These are phyloP conservation scores for Electrona antarctica DNA, from an alignment of 2,113 vertebrate genomes.

Conservation along the genomic window DNA sequence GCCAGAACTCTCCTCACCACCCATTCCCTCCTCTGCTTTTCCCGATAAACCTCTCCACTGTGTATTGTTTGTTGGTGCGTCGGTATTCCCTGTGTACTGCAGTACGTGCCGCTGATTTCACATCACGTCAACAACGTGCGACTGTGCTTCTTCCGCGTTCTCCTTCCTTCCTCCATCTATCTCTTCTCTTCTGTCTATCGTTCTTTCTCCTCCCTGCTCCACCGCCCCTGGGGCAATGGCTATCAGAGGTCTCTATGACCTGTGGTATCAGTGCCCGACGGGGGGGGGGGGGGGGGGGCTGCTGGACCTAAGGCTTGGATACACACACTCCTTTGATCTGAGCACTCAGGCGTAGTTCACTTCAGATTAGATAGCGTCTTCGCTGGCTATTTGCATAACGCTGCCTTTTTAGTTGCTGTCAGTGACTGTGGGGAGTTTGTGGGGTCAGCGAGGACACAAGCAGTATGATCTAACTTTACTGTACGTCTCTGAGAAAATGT, in stretches of 20 bases:
- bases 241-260: slow-evolving; percentile 53
- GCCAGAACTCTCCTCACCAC: neutral
- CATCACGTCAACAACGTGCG: slow-evolving; percentile 40
- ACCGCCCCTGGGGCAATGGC: slow-evolving; percentile 26
- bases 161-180: neutral
- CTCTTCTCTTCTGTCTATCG: slow-evolving; percentile 6
- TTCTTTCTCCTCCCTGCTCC: neutral
- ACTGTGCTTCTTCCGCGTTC: slow-evolving; percentile 18
- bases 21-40: slow-evolving; percentile 2
- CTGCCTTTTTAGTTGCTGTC: neutral
- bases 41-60: neutral
- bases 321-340: slow-evolving; percentile 63
- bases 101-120: slow-evolving; percentile 13
- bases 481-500: too few species aligned
- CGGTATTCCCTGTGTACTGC: slow-evolving; percentile 15
- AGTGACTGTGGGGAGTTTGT: too few species aligned
- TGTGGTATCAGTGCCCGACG: slow-evolving; percentile 13
- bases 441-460: too few species aligned
- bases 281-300: neutral
- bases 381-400: slow-evolving; percentile 52
- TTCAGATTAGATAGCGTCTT: slow-evolving; percentile 61
- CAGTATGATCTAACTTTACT: too few species aligned
- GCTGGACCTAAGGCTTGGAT: slow-evolving; percentile 23
- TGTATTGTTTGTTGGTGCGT: slow-evolving; percentile 9
- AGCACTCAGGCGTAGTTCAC: slow-evolving; percentile 51